Evolutionary conservation across 2,888 invertebrate genomes (phyloP).

Genomic region (Dolichopus griseipennis): DNA sequence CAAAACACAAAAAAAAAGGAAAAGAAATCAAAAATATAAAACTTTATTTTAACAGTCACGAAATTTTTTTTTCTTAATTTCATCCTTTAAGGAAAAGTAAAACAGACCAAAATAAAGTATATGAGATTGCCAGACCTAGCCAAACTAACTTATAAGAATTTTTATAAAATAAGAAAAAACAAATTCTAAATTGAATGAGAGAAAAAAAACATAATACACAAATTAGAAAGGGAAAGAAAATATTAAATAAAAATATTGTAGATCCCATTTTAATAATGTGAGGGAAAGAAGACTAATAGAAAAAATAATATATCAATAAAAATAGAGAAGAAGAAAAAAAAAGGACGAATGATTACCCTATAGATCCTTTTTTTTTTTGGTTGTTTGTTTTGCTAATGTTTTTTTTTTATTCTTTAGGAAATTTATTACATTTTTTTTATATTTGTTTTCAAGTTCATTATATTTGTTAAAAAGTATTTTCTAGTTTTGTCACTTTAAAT

Average conservation of each 20-base stretch:
- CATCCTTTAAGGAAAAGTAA: neutral
- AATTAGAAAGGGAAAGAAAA: no score
- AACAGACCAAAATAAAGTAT: neutral
- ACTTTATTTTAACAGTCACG: neutral
- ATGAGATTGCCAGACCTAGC: neutral
- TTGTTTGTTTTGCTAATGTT: no score
- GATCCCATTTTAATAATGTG: neutral
- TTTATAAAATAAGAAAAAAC: neutral
- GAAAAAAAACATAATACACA: neutral
- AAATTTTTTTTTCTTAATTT: neutral
- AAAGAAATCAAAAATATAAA: neutral
- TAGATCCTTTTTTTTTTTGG: neutral
- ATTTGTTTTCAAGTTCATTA: no score
- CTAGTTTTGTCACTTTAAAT: no score
- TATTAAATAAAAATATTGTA: no score
- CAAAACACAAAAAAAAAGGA: no score
- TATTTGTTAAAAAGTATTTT: no score
- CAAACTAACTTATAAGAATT: neutral
- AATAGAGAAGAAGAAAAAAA: neutral
- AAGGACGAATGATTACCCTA: neutral
- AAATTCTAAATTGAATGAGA: no score
- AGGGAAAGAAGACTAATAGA: neutral
- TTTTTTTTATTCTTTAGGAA: no score
- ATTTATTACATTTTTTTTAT: no score
- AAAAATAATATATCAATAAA: neutral